Base-by-base conservation (phyloP, 64 coral and sea anemone genomes). In the Hydrozoanthus tunicans region DNA sequence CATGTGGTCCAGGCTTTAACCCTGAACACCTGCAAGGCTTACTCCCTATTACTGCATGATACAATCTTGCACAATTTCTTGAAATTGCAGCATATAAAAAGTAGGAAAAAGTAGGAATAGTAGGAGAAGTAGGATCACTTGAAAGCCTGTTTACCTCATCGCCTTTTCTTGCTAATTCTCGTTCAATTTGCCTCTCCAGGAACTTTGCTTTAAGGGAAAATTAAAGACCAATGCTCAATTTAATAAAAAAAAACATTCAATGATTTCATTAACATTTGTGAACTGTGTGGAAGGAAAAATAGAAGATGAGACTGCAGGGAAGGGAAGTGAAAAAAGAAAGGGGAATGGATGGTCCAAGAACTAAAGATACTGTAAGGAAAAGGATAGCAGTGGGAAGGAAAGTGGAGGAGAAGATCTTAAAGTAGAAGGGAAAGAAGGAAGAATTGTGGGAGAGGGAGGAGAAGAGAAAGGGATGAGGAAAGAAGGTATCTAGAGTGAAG, bases 161-260 rank as follows among this genome's bases (percentile, higher is more conserved):
- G 53, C 79, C 89, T 90, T 96, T 99, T 86, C 97, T 95, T 79
- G 71, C 79, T 74, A 93, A 56, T 91, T 99, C 97, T 64, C 94
- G 81, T 86, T 99, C 97, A 77, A 99, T 96, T 73, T 99, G 97
- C 55, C 88, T 89, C 62, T 99, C 93, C 61, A 99, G 67, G 9
- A 91, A 91, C 56, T 99, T 99, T 15, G 97, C 97, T 99, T 61
- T 59, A 62, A 64, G 43, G 58, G 32, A 10, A 73, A 26, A 73
- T 20, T 20, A 20, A 20, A 20, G 20, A 20, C 20, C 20, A 20
- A 20, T 20, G 20, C 20, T 20, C 20, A 20, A 20, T 20, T 20
- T 20, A 20, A 20, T 43, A 43, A 43, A 43, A 43, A 20, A 43
- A 43, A 43, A 43, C 32, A 43, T 43, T 43, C 32, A 43, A 43